Evolutionary conservation across 1,140 invertebrate genomes (phyloP), one percentile per base, ranked within the genome.

Genomic region (Neodiprion fabricii): DNA sequence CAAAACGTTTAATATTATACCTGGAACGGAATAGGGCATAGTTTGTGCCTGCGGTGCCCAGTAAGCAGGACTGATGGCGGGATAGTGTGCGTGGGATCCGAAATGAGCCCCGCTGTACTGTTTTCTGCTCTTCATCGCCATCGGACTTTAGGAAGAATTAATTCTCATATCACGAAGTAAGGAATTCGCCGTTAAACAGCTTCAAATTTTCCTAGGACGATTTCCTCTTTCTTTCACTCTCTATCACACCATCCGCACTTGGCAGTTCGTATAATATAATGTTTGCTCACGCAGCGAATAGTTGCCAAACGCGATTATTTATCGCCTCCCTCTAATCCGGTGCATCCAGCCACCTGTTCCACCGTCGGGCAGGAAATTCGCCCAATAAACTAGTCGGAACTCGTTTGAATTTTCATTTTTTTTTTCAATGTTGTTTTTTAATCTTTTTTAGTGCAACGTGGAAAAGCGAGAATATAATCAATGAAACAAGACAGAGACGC

Each of bases 41-140:
- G 92, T 92, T 86, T 92, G 91, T 72, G 92, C 90, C 79, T 93
- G 92, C 76, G 93, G 93, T 80, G 93, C 91, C 94, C 94, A 95
- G 86, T 95, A 95, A 82, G 93, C 92, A 82, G 93, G 92, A 88
- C 92, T 94, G 89, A 95, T 95, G 76, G 93, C 91, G 80, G 93
- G 93, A 89, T 94, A 95, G 83, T 89, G 89, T 72, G 78, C 73
- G 75, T 82, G 82, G 48, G 78, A 77, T 75, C 74, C 76, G 67
- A 83, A 70, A 71, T 83, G 81, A 70, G 74, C 79, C 65, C 83
- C 78, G 69, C 87, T 86, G 53, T 83, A 79, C 72, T 83, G 83
- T 79, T 87, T 89, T 75, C 84, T 81, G 72, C 85, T 87, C 76
- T 88, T 89, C 85, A 86, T 88, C 73, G 86, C 87, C 87, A 88